These are phyloP conservation scores for Galeopterus variegatus DNA, from an alignment of 2,113 vertebrate genomes.

Conservation along the genomic window DNA sequence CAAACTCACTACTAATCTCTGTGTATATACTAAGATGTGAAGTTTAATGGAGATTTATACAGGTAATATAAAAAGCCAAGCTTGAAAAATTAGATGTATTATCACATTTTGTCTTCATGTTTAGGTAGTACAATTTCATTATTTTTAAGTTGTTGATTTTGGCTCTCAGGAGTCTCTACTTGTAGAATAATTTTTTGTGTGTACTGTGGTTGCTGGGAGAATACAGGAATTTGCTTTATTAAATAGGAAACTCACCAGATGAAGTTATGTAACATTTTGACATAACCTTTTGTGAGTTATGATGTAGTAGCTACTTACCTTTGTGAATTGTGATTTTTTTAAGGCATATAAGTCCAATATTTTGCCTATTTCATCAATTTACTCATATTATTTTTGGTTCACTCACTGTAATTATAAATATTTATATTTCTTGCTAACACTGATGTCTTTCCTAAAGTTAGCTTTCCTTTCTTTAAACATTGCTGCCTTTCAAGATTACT, in stretches of 20 bases:
- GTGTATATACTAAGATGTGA: neutral
- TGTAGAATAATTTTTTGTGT: neutral
- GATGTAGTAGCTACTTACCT: neutral
- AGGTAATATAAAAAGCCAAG: neutral
- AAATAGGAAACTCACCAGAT: neutral
- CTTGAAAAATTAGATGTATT: neutral
- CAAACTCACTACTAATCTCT: neutral
- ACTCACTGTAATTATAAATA: neutral
- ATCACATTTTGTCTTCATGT: neutral
- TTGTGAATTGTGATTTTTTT: neutral
- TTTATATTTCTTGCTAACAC: neutral
- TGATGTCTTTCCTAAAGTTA: neutral
- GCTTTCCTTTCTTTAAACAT: neutral
- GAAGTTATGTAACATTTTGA: neutral
- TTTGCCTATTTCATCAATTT: neutral
- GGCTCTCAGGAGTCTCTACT: neutral
- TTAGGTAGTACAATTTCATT: neutral
- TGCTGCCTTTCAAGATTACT: neutral
- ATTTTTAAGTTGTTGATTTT: conserved; percentile 19
- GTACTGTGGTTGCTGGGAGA: neutral
- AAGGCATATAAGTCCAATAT: neutral
- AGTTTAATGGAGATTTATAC: neutral
- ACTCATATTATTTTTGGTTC: neutral
- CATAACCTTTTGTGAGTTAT: neutral
- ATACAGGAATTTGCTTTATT: neutral